Evolutionary conservation across 2,888 invertebrate genomes (phyloP), one percentile per base, ranked within the genome.

Genomic region (Penaeus monodon): DNA sequence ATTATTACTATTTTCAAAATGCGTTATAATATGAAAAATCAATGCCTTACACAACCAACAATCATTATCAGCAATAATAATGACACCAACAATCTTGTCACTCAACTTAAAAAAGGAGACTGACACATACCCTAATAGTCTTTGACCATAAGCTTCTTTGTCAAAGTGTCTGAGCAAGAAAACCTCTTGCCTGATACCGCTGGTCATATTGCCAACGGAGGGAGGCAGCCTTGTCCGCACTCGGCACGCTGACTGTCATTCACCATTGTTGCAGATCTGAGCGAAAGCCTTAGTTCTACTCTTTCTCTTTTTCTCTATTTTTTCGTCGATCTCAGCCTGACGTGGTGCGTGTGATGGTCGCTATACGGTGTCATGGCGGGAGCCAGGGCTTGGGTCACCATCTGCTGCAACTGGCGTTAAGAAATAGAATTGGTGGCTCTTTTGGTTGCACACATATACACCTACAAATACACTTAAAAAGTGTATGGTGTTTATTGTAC

Each of bases 111-210:
- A 44, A 7, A 29, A n/a, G n/a, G 6, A 44, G 83, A 64, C 33
- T 44, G n/a, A 29, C 65, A 91, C 92, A 91, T 92, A 96, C 96
- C 94, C 96, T 95, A 95, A 98, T 96, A 92, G n/a, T n/a, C n/a
- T 98, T 97, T 81, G 97, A 97, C n/a, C 97, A 98, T 98, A 44
- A 98, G 94, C 92, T 99, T 99, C n/a, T 93, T 99, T 99, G 92
- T 99, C 99, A 65, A 99, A 93, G 99, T 99, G 93, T 99, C n/a
- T n/a, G n/a, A 92, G 97, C 95, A 84, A n/a, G n/a, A 99, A 94
- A 98, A 98, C 88, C 96, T 95, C 78, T 96, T n/a, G n/a, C n/a
- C 95, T 84, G 98, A 96, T 8, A 99, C 99, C n/a, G n/a, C 94
- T 94, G 79, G 95, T 95, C 94, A n/a, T 96, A 24, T 95, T 94